phyloP scores from a whole-genome alignment of 2,113 vertebrate genomes.

The Rhizomys pruinosus region DNA sequence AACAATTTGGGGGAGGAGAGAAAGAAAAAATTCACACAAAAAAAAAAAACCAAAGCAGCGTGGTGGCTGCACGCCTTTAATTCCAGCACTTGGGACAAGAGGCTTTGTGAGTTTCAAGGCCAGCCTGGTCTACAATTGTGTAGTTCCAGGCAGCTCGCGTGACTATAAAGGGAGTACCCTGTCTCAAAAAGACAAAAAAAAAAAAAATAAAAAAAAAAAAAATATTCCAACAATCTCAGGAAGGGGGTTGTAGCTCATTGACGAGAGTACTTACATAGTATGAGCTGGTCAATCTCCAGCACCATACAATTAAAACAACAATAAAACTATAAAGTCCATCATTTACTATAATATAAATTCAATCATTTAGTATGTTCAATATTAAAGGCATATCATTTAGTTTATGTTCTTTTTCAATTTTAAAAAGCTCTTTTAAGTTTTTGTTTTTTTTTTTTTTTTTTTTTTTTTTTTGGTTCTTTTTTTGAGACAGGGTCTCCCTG shows the following conservation, averaged over 20 bases:
- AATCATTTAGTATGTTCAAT: not conserved
- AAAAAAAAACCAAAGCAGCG: too few relatives aligned
- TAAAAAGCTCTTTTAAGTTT: too few relatives aligned
- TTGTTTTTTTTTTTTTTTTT: not conserved
- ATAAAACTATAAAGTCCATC: not conserved
- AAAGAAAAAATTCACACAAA: not conserved
- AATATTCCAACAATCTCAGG: too few relatives aligned
- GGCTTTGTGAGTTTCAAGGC: too few relatives aligned
- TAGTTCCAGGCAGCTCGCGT: too few relatives aligned
- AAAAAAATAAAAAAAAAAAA: too few relatives aligned
- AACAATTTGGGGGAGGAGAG: not conserved
- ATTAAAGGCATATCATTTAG: too few relatives aligned
- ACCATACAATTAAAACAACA: not conserved
- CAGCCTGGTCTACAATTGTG: too few relatives aligned
- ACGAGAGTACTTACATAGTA: not conserved
- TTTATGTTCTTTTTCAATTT: constrained; percentile 24
- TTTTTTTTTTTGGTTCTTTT: not conserved
- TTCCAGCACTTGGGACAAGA: too few relatives aligned
- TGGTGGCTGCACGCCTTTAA: too few relatives aligned
- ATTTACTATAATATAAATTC: not conserved
- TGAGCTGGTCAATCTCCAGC: not conserved
- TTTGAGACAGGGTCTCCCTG: not conserved
- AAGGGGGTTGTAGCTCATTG: not conserved
- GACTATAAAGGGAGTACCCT: too few relatives aligned
- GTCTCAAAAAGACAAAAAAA: too few relatives aligned